A percentile compares a stretch with the other conserved stretches of the same genome.
Evolutionary conservation across 2,797 vertebrate species (phyloP).

Genomic region (Falco rusticolus): DNA sequence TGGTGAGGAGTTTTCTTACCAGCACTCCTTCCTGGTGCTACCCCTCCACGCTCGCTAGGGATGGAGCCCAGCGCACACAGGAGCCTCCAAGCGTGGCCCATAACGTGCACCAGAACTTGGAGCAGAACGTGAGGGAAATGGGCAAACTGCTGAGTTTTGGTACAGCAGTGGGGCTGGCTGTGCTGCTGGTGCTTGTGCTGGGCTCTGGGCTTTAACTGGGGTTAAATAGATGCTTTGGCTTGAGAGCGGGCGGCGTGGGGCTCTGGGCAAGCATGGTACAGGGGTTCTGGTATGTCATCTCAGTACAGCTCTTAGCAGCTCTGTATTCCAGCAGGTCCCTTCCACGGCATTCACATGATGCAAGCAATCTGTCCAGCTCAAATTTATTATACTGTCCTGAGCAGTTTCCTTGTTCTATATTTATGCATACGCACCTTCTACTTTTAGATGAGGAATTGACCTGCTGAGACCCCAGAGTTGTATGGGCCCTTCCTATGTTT

Average conservation of each 20-base stretch:
- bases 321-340: not conserved
- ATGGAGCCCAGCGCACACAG: not conserved
- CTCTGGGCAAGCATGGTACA: not conserved
- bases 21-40: not conserved
- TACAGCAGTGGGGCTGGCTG: not conserved
- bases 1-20: not conserved
- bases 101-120: not conserved
- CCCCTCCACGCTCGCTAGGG: not conserved
- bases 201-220: not conserved
- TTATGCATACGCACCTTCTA: not conserved
- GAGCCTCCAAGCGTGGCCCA: not conserved
- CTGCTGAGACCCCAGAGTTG: not conserved
- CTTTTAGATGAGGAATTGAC: not conserved
- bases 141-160: not conserved
- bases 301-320: not conserved
- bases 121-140: not conserved
- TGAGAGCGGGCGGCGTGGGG: not conserved
- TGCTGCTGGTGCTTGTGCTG: not conserved
- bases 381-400: not conserved
- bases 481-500: not conserved
- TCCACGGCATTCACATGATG: not conserved
- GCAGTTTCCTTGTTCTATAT: not conserved
- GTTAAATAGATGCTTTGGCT: not conserved
- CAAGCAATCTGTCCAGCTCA: not conserved
- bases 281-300: not conserved